phyloP scores from a whole-genome alignment of 1,140 invertebrate genomes.

The Goniozus legneri region DNA sequence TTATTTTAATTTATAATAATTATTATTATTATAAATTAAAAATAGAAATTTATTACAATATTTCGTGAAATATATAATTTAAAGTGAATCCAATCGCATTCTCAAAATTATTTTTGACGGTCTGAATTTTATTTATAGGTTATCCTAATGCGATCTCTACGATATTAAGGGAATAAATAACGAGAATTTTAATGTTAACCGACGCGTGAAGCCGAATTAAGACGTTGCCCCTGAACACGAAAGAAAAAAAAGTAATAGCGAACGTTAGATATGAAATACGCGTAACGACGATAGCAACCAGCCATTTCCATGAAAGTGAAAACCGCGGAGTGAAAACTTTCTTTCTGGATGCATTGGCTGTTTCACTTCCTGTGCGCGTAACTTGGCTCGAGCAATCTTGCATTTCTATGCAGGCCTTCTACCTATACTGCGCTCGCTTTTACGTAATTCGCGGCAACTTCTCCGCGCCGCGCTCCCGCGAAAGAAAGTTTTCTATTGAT shows the following conservation, averaged over 20 bases:
- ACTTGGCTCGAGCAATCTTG: constrained; percentile 30
- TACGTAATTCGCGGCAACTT: constrained; percentile 38
- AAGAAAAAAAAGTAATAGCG: constrained; percentile 24
- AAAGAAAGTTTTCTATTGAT: constrained; percentile 42
- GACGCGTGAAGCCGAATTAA: too few relatives aligned
- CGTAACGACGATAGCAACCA: constrained; percentile 23
- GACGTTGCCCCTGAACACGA: too few relatives aligned
- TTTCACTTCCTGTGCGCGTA: constrained; percentile 55
- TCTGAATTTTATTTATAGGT: too few relatives aligned
- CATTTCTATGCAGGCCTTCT: constrained; percentile 18
- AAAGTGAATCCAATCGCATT: too few relatives aligned
- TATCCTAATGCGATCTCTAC: too few relatives aligned
- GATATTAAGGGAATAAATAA: too few relatives aligned
- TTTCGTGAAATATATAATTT: too few relatives aligned
- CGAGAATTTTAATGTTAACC: too few relatives aligned
- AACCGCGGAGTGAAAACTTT: constrained; percentile 52
- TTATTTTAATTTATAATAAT: background rate
- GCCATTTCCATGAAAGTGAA: constrained; percentile 55
- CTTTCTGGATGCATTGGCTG: constrained; percentile 48
- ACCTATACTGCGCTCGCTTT: constrained; percentile 26
- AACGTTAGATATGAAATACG: constrained; percentile 24
- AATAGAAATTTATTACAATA: background rate
- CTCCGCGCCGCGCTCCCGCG: too few relatives aligned
- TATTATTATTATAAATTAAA: background rate
- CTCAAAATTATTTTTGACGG: too few relatives aligned